Evolutionary conservation across 35 echinoderm and acorn worm genomes (phyloP).

Genomic region (Apostichopus parvimensis): DNA sequence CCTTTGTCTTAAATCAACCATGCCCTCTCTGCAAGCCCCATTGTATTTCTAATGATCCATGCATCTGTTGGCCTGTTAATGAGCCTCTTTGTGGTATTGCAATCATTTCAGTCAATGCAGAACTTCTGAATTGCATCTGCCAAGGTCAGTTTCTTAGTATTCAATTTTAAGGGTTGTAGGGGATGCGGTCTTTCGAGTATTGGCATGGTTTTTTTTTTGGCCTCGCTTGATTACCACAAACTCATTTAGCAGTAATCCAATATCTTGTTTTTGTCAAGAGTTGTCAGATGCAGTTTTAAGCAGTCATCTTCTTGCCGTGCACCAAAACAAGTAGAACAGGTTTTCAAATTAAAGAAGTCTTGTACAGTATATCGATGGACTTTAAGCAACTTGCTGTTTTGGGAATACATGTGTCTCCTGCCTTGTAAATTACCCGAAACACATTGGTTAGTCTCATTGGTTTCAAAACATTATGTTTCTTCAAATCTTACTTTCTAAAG

Average conservation of each 20-base stretch:
- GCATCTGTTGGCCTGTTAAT: background rate
- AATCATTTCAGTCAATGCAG: background rate
- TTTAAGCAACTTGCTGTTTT: too few relatives aligned
- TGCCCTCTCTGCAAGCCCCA: background rate
- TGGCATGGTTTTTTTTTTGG: too few relatives aligned
- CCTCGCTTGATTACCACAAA: too few relatives aligned
- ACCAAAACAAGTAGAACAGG: too few relatives aligned
- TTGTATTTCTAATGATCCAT: background rate
- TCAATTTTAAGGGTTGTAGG: background rate
- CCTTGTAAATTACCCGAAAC: too few relatives aligned
- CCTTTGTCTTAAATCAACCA: background rate
- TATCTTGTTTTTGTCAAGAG: background rate
- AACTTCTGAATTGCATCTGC: background rate
- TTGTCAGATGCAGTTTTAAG: constrained; percentile 2
- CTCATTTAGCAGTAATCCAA: background rate
- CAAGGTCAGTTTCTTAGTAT: background rate
- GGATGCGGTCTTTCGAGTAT: background rate
- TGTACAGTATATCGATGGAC: too few relatives aligned
- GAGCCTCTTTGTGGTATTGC: background rate
- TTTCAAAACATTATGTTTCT: too few relatives aligned
- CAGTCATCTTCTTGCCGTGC: too few relatives aligned
- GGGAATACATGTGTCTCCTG: too few relatives aligned
- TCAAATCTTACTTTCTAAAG: too few relatives aligned
- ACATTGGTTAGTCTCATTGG: too few relatives aligned
- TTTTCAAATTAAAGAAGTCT: too few relatives aligned